Evolutionary conservation across 2,888 invertebrate genomes (phyloP).

Genomic region (Drosophila meridiana): DNA sequence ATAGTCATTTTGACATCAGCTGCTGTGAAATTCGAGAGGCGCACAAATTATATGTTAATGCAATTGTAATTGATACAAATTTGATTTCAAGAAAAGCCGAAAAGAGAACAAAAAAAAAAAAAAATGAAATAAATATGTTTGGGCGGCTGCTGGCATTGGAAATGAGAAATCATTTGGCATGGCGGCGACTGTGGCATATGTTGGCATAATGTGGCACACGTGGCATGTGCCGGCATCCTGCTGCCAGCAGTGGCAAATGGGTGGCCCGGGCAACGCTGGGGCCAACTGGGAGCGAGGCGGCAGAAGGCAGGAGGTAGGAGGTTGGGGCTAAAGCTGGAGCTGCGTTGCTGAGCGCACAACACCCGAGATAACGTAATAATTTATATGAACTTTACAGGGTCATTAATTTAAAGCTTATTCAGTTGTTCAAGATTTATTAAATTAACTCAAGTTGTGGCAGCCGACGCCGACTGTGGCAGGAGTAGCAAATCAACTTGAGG

Average conservation of each 20-base stretch:
- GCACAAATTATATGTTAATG: conserved; percentile 79
- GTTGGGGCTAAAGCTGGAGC: conserved; percentile 5
- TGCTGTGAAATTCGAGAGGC: conserved; percentile 57
- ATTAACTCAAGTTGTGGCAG: conserved; percentile 82
- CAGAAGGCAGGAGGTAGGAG: background rate
- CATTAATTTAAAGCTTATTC: conserved; percentile 84
- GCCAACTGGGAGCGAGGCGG: background rate
- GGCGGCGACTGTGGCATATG: conserved; percentile 52
- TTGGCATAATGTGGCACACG: conserved; percentile 66
- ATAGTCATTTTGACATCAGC: conserved; percentile 44
- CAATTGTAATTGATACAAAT: conserved; percentile 82
- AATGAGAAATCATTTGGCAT: conserved; percentile 75
- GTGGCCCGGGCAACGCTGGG: conserved; percentile 7
- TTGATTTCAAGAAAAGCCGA: conserved; percentile 68
- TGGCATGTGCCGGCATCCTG: conserved; percentile 29
- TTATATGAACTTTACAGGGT: conserved; percentile 83
- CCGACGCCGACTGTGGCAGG: conserved; percentile 20
- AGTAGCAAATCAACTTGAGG: conserved; percentile 13
- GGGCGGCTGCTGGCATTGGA: conserved; percentile 50
- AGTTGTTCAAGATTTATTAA: conserved; percentile 84
- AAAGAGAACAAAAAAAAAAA: conserved; percentile 21
- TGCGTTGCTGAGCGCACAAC: conserved; percentile 31
- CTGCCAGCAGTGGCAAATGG: conserved; percentile 50
- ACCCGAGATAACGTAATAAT: conserved; percentile 77
- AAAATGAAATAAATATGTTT: conserved; percentile 51